phyloP scores from a whole-genome alignment of 2,888 invertebrate species.

The Meganola albula region DNA sequence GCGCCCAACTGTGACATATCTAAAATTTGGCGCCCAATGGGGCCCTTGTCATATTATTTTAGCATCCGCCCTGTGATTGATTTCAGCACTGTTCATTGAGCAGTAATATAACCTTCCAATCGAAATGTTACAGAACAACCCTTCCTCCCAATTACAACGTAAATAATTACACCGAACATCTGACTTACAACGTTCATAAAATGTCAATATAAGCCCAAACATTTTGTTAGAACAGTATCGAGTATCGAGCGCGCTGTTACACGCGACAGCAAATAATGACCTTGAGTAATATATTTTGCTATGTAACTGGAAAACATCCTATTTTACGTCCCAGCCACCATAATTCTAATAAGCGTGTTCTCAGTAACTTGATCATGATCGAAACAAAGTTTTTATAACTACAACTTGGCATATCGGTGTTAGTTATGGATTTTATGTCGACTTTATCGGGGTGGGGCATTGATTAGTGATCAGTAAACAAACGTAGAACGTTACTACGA shows the following conservation, averaged over 20 bases:
- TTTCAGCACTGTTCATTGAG: too few species aligned
- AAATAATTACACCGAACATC: constrained; percentile 20
- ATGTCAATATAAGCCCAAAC: constrained; percentile 25
- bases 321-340: too few species aligned
- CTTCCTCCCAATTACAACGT: too few species aligned
- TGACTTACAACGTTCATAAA: constrained; percentile 17
- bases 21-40: too few species aligned
- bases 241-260: not conserved
- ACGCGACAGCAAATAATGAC: not conserved
- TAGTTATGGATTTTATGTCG: constrained; percentile 16
- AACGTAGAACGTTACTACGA: constrained; percentile 21
- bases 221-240: constrained; percentile 18
- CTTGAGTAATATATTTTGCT: not conserved
- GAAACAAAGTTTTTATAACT: not conserved
- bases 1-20: too few species aligned
- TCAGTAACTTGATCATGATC: too few species aligned
- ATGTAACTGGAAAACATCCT: too few species aligned
- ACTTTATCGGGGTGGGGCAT: constrained; percentile 6
- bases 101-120: too few species aligned
- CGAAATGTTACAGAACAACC: too few species aligned
- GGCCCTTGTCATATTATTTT: too few species aligned
- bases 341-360: too few species aligned
- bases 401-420: not conserved
- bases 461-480: constrained; percentile 28
- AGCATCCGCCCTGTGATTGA: too few species aligned